Percentiles rank a stretch among this genome's conserved stretches.
These are phyloP conservation scores for Chloroceryle amazona DNA, from an alignment of 2,797 vertebrate species.

Conservation along the genomic window DNA sequence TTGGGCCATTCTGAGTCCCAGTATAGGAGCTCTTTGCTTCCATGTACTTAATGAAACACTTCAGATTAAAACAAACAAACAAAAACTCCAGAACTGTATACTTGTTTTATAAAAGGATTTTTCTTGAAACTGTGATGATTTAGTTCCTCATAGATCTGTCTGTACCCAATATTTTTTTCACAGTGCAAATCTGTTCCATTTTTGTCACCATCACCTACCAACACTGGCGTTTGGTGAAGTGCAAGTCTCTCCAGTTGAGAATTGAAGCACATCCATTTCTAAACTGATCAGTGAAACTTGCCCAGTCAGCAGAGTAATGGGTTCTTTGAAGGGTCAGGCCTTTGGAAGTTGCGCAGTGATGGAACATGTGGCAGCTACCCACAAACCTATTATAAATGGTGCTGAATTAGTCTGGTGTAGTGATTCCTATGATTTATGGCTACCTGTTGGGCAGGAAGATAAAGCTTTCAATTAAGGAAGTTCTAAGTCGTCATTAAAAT, in stretches of 20 bases:
- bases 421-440: background rate
- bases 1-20: background rate
- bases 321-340: background rate
- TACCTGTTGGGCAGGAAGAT: constrained; percentile 1
- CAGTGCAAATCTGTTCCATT: background rate
- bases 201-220: background rate
- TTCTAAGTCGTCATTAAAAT: constrained; percentile 31
- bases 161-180: background rate
- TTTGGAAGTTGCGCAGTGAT: background rate
- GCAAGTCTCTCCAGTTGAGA: background rate
- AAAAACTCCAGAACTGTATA: background rate
- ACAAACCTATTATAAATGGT: background rate
- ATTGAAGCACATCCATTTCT: background rate
- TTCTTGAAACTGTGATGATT: background rate
- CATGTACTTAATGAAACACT: background rate
- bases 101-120: background rate
- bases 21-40: background rate
- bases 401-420: background rate
- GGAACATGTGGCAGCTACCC: background rate
- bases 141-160: background rate
- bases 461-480: constrained; percentile 12
- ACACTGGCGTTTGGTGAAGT: background rate
- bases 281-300: background rate
- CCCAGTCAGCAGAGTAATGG: background rate
- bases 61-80: background rate